Evolutionary conservation across 2,113 vertebrate species (phyloP), one percentile per base, ranked within the genome.

Genomic region (Daubentonia madagascariensis): DNA sequence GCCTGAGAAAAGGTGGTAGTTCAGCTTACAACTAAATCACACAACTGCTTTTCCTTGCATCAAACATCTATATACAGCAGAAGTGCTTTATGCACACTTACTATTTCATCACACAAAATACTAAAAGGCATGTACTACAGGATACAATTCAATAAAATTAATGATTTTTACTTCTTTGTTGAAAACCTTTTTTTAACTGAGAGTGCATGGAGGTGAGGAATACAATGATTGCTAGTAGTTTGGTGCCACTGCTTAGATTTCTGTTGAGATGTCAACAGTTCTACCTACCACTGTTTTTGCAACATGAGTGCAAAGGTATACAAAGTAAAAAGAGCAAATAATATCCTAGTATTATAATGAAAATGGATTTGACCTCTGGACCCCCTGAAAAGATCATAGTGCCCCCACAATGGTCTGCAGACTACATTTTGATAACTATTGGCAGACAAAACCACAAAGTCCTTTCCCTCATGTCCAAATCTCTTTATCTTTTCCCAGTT

Each of bases 41-140:
- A 75, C 3, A 67, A 88, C 35, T 89, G 81, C 43, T 89, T 73
- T 92, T 93, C 67, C 91, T 87, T 92, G 45, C 48, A 85, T 89
- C 93, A 92, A 79, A 88, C 43, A 79, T 78, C 25, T 48, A 83
- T 32, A 70, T 32, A 43, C 12, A 68, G 65, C 70, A 61, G 8
- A 89, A 86, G 61, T 68, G 25, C 30, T 85, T 89, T 80, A 50
- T 83, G 25, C 40, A 4, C 43, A 83, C 43, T 87, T 97, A 37
- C 73, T 80, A 35, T 78, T 89, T 92, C 61, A 79, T 79, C 80
- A 87, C 61, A 94, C 35, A 85, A 35, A 97, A 89, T 61, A 94
- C 72, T 79, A 92, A 85, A 96, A 91, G 25, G 65, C 25, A 57
- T 43, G 35, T 68, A 92, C 40, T 96, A 28, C 37, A 37, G 2